Percentiles rank a stretch among this genome's conserved stretches.
phyloP scores from a whole-genome alignment of 2,113 vertebrate species.

The Centrocercus urophasianus region DNA sequence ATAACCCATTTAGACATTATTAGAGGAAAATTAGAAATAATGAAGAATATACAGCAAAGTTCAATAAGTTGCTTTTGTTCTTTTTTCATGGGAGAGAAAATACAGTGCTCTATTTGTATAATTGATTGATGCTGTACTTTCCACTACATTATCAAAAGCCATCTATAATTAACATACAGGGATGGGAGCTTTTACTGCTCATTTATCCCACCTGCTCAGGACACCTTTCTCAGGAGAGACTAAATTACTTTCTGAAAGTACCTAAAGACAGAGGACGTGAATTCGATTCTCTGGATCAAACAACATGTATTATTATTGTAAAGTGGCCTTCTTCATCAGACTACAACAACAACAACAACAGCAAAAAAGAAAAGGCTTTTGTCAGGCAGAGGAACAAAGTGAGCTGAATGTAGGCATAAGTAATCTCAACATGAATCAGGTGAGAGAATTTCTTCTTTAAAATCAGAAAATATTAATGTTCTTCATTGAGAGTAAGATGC shows the following conservation, averaged over 20 bases:
- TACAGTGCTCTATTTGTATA: not conserved
- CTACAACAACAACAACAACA: not conserved
- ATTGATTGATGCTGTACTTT: not conserved
- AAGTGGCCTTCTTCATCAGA: not conserved
- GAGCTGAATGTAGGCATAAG: not conserved
- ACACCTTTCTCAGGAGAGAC: not conserved
- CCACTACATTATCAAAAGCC: not conserved
- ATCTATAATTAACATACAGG: not conserved
- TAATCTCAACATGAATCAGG: not conserved
- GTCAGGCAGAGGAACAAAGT: not conserved
- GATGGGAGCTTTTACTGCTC: not conserved
- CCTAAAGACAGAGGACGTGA: not conserved
- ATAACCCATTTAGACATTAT: not conserved
- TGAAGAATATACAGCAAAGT: not conserved
- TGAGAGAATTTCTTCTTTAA: not conserved
- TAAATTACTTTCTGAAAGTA: not conserved
- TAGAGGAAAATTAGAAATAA: not conserved
- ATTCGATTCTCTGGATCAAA: not conserved
- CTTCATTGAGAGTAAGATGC: slow-evolving; percentile 18
- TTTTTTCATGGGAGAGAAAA: not conserved
- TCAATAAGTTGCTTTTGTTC: not conserved
- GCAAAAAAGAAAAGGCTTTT: not conserved
- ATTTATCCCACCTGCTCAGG: not conserved
- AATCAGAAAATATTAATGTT: not conserved
- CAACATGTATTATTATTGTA: not conserved